These are phyloP conservation scores for Dendrocincla fuliginosa DNA, from an alignment of 2,797 vertebrate genomes.

Conservation along the genomic window DNA sequence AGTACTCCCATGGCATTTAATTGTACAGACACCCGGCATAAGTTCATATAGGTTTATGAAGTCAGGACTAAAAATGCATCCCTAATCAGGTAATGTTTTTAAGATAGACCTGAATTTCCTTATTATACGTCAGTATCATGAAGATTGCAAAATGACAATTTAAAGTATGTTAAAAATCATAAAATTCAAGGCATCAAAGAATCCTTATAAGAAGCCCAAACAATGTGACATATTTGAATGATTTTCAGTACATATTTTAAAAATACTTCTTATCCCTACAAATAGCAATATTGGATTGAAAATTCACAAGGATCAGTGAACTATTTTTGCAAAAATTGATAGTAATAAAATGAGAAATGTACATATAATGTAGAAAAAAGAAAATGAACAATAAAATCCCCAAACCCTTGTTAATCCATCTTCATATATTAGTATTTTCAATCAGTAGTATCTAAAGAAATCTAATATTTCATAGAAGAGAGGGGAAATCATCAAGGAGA, in stretches of 20 bases:
- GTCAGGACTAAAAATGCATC: fast-evolving
- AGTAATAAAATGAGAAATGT: not conserved
- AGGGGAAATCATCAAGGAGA: not conserved
- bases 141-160: not conserved
- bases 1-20: not conserved
- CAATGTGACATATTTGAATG: not conserved
- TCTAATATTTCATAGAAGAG: not conserved
- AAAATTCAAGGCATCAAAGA: not conserved
- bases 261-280: not conserved
- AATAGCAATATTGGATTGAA: not conserved
- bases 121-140: not conserved
- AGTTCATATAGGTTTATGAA: not conserved
- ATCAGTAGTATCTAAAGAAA: not conserved
- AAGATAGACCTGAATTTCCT: not conserved
- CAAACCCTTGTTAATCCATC: not conserved
- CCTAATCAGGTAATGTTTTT: not conserved
- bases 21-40: not conserved
- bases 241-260: not conserved
- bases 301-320: not conserved
- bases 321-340: not conserved
- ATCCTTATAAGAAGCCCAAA: not conserved
- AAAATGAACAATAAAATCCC: not conserved
- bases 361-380: not conserved
- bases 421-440: not conserved
- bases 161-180: not conserved